A percentile compares a stretch with the other conserved stretches of the same genome.
These are phyloP conservation scores for Melanchra persicariae DNA, from an alignment of 2,888 invertebrate genomes.

Conservation along the genomic window DNA sequence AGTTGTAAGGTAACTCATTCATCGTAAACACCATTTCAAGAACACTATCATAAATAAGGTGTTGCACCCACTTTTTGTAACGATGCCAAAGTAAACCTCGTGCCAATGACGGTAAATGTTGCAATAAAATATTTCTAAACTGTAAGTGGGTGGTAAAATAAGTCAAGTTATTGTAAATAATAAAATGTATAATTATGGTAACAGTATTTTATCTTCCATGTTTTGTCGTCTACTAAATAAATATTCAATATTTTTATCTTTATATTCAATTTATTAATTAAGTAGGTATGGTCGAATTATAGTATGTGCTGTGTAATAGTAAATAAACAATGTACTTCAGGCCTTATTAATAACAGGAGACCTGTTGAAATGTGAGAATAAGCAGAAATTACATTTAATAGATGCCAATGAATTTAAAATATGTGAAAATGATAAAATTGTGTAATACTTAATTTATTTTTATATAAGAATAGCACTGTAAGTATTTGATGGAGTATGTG, in stretches of 20 bases:
- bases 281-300: constrained; percentile 32
- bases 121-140: constrained; percentile 21
- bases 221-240: constrained; percentile 52
- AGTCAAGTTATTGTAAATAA: constrained; percentile 28
- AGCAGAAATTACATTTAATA: constrained; percentile 14
- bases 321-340: constrained; percentile 57
- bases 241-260: constrained; percentile 56
- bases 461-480: constrained; percentile 62
- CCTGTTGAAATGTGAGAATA: constrained; percentile 39
- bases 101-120: constrained; percentile 46
- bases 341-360: constrained; percentile 53
- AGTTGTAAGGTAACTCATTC: background rate
- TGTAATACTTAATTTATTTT: constrained; percentile 67
- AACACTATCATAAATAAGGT: background rate
- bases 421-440: constrained; percentile 40
- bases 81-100: constrained; percentile 29
- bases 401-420: constrained; percentile 43
- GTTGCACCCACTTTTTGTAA: background rate
- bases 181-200: constrained; percentile 19
- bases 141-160: constrained; percentile 8
- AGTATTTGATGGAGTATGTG: constrained; percentile 48
- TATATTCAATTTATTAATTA: constrained; percentile 34
- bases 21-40: background rate
- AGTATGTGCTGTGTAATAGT: constrained; percentile 38
- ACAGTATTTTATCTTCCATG: constrained; percentile 55